phyloP scores from a whole-genome alignment of 1,140 invertebrate genomes.

The Phymorhynchus buccinoides region DNA sequence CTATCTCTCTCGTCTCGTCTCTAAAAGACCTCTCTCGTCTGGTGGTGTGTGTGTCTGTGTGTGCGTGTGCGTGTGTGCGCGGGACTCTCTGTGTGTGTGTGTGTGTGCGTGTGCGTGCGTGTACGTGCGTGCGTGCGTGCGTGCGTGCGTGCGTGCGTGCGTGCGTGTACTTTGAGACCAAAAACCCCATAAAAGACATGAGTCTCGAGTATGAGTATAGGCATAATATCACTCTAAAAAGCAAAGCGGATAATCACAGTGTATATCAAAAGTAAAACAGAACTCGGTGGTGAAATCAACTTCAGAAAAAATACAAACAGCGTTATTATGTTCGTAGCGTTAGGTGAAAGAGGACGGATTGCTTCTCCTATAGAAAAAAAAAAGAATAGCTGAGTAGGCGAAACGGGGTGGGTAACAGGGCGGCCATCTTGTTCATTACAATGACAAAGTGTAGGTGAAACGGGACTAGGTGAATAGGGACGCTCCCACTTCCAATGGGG shows the following conservation, averaged over 20 bases:
- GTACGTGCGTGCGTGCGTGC: neutral
- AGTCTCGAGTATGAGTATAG: neutral
- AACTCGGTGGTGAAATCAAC: neutral
- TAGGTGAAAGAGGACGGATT: too few relatives aligned
- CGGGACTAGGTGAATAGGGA: neutral
- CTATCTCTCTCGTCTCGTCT: neutral
- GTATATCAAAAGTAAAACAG: too few relatives aligned
- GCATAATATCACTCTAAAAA: neutral
- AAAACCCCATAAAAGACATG: too few relatives aligned
- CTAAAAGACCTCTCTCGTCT: neutral
- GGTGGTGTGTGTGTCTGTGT: constrained; percentile 1
- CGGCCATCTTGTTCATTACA: neutral
- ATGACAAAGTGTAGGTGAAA: neutral
- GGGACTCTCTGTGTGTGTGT: neutral
- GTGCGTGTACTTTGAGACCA: neutral
- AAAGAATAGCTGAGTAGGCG: too few relatives aligned
- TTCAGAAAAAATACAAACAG: too few relatives aligned
- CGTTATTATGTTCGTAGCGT: too few relatives aligned
- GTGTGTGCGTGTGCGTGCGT: neutral
- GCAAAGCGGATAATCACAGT: too few relatives aligned
- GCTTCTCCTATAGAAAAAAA: too few relatives aligned
- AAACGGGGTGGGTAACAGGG: too few relatives aligned
- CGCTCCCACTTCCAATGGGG: neutral
- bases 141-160: neutral
- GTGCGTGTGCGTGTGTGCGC: neutral